Evolutionary conservation across 1,140 invertebrate species (phyloP), one percentile per base, ranked within the genome.

Genomic region (Oedothorax gibbosus): DNA sequence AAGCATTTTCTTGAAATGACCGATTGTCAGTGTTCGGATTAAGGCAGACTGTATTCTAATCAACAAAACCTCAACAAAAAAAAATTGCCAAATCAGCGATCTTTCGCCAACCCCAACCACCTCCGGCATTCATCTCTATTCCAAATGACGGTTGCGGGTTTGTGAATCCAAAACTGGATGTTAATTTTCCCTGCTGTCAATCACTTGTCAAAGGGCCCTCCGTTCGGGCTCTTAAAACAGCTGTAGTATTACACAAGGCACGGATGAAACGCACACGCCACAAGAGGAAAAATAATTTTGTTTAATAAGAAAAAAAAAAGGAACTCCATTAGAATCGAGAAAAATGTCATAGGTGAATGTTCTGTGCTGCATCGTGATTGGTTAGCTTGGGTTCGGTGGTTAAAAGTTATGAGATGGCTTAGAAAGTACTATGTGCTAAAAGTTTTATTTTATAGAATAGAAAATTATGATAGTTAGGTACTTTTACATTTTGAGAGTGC

Each of bases 141-240:
- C 68, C 64, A 82, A 82, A 56, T 82, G 80, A 82, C 57, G 80
- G 80, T 82, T 82, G 80, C 80, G 56, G 80, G 81, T 54, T 75
- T 84, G 71, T 68, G 81, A 84, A 84, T 84, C 81, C 62, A 69
- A 72, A 75, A 76, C 71, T 75, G 72, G 72, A 84, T 84, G 81
- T 84, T 84, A 84, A 84, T 84, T 84, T 84, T 84, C 81, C 60
- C 62, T 62, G 62, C 81, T 84, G 81, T 84, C 81, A 84, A 84
- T 84, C 81, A 84, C 12, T 49, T 21, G 81, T 75, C 81, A 68
- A 21, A 51, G n/a, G 15, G 81, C 71, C 7, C 10, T 18, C 14
- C 53, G 78, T 57, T 57, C 72, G 35, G 72, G 71, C 81, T 69
- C 80, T 64, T 53, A 82, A 82, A 72, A 82, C 80, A 82, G 80